A percentile compares a stretch with the other conserved stretches of the same genome.
Evolutionary conservation across 2,888 invertebrate genomes (phyloP).

Genomic region (Nephrotoma appendiculata): DNA sequence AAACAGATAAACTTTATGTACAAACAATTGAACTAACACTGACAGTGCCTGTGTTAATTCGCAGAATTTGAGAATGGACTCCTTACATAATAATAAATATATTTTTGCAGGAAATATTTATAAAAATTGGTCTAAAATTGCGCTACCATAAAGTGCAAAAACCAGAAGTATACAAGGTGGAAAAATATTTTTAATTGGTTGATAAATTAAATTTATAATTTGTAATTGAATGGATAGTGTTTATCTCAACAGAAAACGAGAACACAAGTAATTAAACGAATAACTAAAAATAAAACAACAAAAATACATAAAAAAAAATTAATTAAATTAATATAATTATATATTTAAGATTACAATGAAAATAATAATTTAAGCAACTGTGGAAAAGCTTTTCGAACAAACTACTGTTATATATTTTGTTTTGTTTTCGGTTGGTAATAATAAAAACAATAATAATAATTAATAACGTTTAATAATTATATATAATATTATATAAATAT

Average conservation of each 20-base stretch:
- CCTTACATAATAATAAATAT: background rate
- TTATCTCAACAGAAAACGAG: background rate
- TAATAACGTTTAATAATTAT: background rate
- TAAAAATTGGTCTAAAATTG: background rate
- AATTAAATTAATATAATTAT: background rate
- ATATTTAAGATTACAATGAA: background rate
- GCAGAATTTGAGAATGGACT: background rate
- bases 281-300: background rate
- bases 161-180: background rate
- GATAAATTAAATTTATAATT: background rate
- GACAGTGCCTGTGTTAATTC: background rate
- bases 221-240: background rate
- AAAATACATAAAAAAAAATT: background rate
- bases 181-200: background rate
- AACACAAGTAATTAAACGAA: background rate
- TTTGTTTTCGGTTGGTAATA: background rate
- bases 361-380: background rate
- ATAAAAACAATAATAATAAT: background rate
- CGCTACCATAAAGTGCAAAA: background rate
- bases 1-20: background rate
- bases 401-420: background rate
- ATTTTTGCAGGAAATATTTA: background rate
- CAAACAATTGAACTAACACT: background rate
- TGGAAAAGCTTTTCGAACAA: constrained; percentile 4
- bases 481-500: background rate